phyloP scores from a whole-genome alignment of 1,140 invertebrate species.

The Lepidurus arcticus region DNA sequence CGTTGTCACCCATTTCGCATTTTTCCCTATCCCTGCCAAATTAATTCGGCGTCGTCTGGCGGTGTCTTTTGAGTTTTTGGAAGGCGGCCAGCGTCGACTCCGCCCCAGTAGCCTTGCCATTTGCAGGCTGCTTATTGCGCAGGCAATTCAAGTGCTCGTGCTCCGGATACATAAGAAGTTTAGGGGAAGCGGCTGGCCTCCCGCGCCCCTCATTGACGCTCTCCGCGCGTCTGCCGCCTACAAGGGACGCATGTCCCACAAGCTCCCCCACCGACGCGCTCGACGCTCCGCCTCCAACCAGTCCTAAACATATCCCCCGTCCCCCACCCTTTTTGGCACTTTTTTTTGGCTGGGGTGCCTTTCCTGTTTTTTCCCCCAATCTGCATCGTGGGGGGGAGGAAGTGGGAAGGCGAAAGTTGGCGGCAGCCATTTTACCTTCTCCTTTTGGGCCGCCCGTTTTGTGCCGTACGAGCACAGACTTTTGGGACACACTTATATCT shows the following conservation, averaged over 20 bases:
- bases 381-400: neutral
- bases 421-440: slow-evolving; percentile 8
- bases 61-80: slow-evolving; percentile 11
- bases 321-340: neutral
- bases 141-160: slow-evolving; percentile 5
- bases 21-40: neutral
- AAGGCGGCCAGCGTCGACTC: neutral
- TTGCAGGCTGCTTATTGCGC: neutral
- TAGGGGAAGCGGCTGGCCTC: neutral
- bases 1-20: neutral
- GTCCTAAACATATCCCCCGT: slow-evolving; percentile 4
- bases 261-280: slow-evolving; percentile 11
- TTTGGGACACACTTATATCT: neutral
- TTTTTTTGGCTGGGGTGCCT: neutral
- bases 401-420: neutral
- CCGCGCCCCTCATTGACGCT: neutral
- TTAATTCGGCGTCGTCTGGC: slow-evolving; percentile 19
- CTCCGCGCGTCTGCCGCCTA: slow-evolving; percentile 12
- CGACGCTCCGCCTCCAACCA: neutral
- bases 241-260: neutral
- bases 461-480: neutral
- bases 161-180: neutral
- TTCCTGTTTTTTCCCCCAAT: slow-evolving; percentile 14
- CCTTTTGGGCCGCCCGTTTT: neutral
- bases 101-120: slow-evolving; percentile 13